Percentiles rank a stretch among this genome's conserved stretches.
Evolutionary conservation across 2,113 vertebrate species (phyloP).

Genomic region (Silurus meridionalis): DNA sequence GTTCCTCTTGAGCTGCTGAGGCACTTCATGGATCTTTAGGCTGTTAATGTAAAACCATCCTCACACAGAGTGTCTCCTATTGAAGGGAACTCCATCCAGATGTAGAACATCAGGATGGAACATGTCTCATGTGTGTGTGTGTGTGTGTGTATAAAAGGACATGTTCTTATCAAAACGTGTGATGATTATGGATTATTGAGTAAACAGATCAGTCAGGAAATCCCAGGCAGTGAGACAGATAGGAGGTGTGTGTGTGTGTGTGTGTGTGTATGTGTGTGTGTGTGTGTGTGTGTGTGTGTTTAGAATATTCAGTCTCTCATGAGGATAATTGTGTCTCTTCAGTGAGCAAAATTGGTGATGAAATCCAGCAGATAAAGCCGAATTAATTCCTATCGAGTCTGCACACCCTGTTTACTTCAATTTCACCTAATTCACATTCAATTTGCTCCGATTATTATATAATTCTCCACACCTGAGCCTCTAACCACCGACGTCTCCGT

Average conservation of each 20-base stretch:
- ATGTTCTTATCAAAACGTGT: conserved; percentile 31
- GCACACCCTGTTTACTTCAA: conserved; percentile 54
- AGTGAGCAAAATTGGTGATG: conserved; percentile 48
- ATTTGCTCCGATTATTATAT: conserved; percentile 53
- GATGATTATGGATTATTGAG: conserved; percentile 24
- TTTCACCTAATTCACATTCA: conserved; percentile 52
- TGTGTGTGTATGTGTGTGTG: too few relatives aligned
- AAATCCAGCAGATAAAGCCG: conserved; percentile 52
- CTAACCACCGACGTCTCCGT: background rate
- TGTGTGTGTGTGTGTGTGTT: too few relatives aligned
- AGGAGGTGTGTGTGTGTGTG: conserved; percentile 12
- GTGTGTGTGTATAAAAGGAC: background rate
- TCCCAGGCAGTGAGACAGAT: conserved; percentile 36
- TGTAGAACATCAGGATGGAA: too few relatives aligned
- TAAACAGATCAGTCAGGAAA: conserved; percentile 43
- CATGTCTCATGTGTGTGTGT: too few relatives aligned
- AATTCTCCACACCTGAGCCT: conserved; percentile 50
- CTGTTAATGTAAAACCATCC: too few relatives aligned
- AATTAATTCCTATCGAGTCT: conserved; percentile 50
- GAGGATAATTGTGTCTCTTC: conserved; percentile 54
- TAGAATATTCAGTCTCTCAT: conserved; percentile 48
- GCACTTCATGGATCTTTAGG: too few relatives aligned
- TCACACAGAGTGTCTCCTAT: too few relatives aligned
- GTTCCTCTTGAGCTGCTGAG: too few relatives aligned
- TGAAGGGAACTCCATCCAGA: too few relatives aligned